These are phyloP conservation scores for Tetramorium bicarinatum DNA, from an alignment of 2,888 invertebrate species.

Conservation along the genomic window DNA sequence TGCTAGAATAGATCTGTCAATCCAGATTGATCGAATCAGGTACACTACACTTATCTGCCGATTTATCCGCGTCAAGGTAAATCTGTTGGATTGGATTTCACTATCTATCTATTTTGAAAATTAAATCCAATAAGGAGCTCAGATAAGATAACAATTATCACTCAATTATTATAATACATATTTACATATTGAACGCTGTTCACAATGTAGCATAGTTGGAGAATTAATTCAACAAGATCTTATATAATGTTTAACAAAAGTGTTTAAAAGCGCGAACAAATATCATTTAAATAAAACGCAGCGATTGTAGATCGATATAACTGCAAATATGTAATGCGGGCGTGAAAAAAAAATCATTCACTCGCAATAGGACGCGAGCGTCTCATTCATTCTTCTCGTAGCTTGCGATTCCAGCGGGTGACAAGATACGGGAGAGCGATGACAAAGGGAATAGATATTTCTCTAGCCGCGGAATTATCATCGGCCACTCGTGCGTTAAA, in stretches of 20 bases:
- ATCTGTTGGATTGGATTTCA: neutral
- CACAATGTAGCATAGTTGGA: neutral
- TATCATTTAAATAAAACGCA: neutral
- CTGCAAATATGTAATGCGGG: neutral
- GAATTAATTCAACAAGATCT: neutral
- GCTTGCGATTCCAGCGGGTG: neutral
- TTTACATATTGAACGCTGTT: neutral
- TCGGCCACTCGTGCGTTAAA: slow-evolving; percentile 10
- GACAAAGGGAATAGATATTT: slow-evolving; percentile 28
- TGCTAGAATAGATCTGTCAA: slow-evolving; percentile 41
- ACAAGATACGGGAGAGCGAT: neutral
- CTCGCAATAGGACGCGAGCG: neutral
- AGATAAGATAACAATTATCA: neutral
- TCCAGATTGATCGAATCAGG: slow-evolving; percentile 25
- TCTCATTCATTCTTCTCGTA: neutral
- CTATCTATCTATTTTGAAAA: neutral
- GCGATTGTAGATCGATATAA: neutral
- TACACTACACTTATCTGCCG: neutral
- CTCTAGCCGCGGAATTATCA: slow-evolving; percentile 41
- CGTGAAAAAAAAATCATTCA: neutral
- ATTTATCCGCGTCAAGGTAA: neutral
- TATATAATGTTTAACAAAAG: neutral
- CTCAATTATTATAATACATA: neutral
- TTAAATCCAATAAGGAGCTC: neutral
- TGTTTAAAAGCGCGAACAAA: neutral